A percentile compares a stretch with the other conserved stretches of the same genome.
Conservation (phyloP, 2,113 vertebrate genomes). For the Gallinago jamesoni region DNA sequence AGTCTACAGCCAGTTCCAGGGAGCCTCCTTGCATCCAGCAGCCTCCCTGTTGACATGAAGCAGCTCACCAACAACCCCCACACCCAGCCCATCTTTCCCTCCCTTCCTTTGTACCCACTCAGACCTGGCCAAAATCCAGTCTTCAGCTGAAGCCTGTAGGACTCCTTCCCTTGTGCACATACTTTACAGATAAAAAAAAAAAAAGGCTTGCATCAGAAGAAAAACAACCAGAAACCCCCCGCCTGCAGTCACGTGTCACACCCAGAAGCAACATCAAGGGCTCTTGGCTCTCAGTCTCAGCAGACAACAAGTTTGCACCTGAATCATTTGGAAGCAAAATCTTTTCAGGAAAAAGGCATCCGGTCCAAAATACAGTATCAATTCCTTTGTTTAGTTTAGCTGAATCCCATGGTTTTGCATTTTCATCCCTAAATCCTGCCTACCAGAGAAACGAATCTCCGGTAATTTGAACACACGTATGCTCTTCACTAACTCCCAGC, state of each 20-base stretch:
- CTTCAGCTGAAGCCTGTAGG: background rate
- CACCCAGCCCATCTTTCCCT: background rate
- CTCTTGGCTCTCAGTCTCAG: background rate
- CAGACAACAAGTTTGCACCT: constrained; percentile 47
- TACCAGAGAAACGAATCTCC: constrained; percentile 22
- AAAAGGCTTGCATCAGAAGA: background rate
- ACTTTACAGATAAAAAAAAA: background rate
- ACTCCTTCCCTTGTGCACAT: background rate
- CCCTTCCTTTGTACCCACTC: background rate
- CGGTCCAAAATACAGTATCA: background rate
- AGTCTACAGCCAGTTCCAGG: background rate
- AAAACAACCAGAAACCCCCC: constrained; percentile 7
- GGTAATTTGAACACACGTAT: constrained; percentile 28
- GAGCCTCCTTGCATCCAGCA: background rate
- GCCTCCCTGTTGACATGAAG: background rate
- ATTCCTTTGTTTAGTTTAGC: constrained; percentile 35
- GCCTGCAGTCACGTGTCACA: background rate
- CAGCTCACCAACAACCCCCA: background rate
- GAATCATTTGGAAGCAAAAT: constrained; percentile 26
- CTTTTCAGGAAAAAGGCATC: constrained; percentile 41
- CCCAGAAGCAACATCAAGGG: background rate
- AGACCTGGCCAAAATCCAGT: background rate
- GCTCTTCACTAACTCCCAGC: background rate
- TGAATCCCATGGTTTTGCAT: constrained; percentile 27
- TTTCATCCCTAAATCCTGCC: constrained; percentile 50